These are phyloP conservation scores for Heliconius himera DNA, from an alignment of 1,140 invertebrate species.

Conservation along the genomic window DNA sequence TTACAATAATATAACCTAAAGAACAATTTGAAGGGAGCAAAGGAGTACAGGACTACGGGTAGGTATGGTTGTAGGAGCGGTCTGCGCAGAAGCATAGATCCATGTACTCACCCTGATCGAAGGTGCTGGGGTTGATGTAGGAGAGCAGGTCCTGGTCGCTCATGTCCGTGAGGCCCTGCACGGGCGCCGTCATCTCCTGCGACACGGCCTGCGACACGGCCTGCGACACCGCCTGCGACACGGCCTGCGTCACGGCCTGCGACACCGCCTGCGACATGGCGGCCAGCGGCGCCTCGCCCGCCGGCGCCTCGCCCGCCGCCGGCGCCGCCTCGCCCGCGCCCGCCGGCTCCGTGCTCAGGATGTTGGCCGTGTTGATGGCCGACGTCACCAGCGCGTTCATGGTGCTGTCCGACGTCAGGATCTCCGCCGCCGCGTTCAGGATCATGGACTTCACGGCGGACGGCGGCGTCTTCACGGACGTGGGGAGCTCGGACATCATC, in stretches of 20 bases:
- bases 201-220: conserved; percentile 84
- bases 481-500: conserved; percentile 72
- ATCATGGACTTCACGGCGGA: conserved; percentile 86
- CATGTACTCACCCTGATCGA: conserved; percentile 87
- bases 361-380: conserved; percentile 79
- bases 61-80: neutral
- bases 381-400: conserved; percentile 79
- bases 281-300: conserved; percentile 78
- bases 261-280: conserved; percentile 80
- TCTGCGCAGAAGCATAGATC: conserved; percentile 50
- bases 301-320: conserved; percentile 65
- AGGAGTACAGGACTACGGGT: neutral
- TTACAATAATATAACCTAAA: neutral
- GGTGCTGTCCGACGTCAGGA: conserved; percentile 82
- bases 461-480: conserved; percentile 82
- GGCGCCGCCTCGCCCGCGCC: conserved; percentile 73
- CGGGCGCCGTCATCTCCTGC: conserved; percentile 83
- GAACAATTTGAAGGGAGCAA: neutral
- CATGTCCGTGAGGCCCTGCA: conserved; percentile 89
- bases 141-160: conserved; percentile 92
- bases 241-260: conserved; percentile 83
- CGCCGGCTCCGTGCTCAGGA: conserved; percentile 66
- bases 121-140: conserved; percentile 93
- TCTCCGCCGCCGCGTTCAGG: conserved; percentile 84
- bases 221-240: conserved; percentile 83